A percentile compares a stretch with the other conserved stretches of the same genome.
Conservation (phyloP, 1,140 invertebrate genomes). For the Nasonia vitripennis region DNA sequence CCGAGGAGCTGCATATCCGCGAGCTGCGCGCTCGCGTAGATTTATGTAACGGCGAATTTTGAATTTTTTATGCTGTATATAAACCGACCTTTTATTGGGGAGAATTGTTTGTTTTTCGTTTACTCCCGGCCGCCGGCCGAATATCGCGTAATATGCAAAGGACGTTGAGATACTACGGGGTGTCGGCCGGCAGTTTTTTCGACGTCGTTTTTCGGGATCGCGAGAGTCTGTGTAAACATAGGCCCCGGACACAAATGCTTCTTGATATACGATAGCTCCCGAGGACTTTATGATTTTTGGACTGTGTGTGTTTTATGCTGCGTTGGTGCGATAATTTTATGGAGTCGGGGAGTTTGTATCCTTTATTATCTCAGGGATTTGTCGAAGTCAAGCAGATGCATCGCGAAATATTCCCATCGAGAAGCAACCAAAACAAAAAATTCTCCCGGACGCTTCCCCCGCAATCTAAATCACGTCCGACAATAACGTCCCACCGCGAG, state of each 20-base stretch:
- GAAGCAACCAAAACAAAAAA: not conserved
- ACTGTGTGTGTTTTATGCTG: not conserved
- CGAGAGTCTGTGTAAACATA: not conserved
- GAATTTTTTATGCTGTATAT: conserved; percentile 27
- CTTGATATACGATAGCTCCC: not conserved
- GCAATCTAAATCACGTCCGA: no score
- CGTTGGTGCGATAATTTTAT: not conserved
- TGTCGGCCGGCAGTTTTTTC: not conserved
- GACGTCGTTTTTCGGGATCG: not conserved
- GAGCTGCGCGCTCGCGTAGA: not conserved
- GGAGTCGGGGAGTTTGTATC: no score
- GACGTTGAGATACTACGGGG: not conserved
- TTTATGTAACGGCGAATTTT: conserved; percentile 41
- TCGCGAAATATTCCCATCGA: no score
- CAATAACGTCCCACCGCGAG: not conserved
- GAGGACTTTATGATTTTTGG: not conserved
- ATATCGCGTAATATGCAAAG: not conserved
- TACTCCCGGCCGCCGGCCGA: not conserved
- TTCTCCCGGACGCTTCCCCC: not conserved
- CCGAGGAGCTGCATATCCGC: not conserved
- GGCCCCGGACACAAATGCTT: not conserved
- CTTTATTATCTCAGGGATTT: no score
- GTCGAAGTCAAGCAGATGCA: no score
- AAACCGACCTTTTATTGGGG: not conserved
- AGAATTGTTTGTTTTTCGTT: not conserved